Base-by-base conservation (phyloP, 2,797 vertebrate genomes). In the Schizopygopsis malacanthus region DNA sequence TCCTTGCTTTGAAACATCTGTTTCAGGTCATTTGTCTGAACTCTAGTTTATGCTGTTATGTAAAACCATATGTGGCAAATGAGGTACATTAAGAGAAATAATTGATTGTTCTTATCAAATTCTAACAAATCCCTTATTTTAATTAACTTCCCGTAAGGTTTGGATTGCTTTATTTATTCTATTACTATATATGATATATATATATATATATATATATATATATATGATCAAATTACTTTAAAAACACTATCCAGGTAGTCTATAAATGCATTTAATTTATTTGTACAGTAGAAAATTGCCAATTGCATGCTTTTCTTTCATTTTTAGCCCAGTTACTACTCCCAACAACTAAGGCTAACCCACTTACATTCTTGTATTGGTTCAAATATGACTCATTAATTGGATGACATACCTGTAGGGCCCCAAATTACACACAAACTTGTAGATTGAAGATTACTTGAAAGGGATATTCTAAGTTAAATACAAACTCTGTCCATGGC, bases 21-120 rank as follows among this genome's bases (percentile, higher is more conserved):
- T 69, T 11, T 69, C 65, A 20, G 65, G 65, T 20, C 33, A 20
- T 20, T 10, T 69, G 65, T 69, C 33, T 20, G 33, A 69, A 39
- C 16, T 69, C 33, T 69, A 39, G 33, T 69, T 69, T 69, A 69
- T 65, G 25, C 47, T 76, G 47, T 78, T 16, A 28, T 79, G n/a
- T 16, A n/a, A 79, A 65, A 65, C 22, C 2, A 79, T 61, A 9
- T 45, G 39, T 61, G 13, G 8, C 22, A 45, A 2, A 10, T 45
- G 16, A 45, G 22, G 63, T 33, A 45, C 3, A 4, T 41, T 78
- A 4, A 39, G 33, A 59, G 3, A 41, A 25, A 6, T 8, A 13
- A 13, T n/a, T 41, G 9, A 4, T 77, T 77, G 33, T 59, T 59
- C 6, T 22, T 33, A 39, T 47, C 25, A 52, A 75, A 33, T 50